A percentile compares a stretch with the other conserved stretches of the same genome.
phyloP scores from a whole-genome alignment of 2,888 invertebrate species.

The Meta bourneti region DNA sequence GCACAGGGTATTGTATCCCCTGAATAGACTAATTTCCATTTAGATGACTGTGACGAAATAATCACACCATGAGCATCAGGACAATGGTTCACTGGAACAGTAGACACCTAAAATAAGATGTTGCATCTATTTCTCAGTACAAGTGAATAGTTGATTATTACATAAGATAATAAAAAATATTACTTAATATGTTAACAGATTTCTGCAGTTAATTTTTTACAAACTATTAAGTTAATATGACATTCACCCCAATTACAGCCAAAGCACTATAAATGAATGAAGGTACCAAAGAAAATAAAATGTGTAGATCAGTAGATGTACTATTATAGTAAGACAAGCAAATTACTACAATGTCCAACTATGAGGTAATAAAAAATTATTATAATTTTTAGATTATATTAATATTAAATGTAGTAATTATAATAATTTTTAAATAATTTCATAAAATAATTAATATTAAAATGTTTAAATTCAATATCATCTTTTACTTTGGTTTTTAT shows the following conservation, averaged over 20 bases:
- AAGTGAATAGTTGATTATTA: background rate
- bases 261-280: too few relatives aligned
- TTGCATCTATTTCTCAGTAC: background rate
- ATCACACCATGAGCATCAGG: constrained; percentile 90
- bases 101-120: constrained; percentile 81
- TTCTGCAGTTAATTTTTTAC: too few relatives aligned
- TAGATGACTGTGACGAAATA: constrained; percentile 76
- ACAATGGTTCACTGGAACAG: constrained; percentile 90
- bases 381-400: too few relatives aligned
- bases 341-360: too few relatives aligned
- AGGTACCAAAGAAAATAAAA: too few relatives aligned
- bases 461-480: background rate
- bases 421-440: too few relatives aligned
- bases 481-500: background rate
- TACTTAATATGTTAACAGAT: background rate
- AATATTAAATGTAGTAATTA: too few relatives aligned
- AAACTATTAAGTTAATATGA: too few relatives aligned
- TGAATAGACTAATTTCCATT: constrained; percentile 92
- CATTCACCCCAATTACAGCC: too few relatives aligned
- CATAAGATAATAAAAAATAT: background rate
- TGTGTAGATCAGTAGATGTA: too few relatives aligned
- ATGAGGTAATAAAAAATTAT: too few relatives aligned
- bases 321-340: too few relatives aligned
- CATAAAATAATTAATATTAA: background rate
- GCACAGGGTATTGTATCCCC: constrained; percentile 97